Percentiles rank a stretch among this genome's conserved stretches.
Conservation (phyloP, 1,140 invertebrate species). For the Nilaparvata lugens region DNA sequence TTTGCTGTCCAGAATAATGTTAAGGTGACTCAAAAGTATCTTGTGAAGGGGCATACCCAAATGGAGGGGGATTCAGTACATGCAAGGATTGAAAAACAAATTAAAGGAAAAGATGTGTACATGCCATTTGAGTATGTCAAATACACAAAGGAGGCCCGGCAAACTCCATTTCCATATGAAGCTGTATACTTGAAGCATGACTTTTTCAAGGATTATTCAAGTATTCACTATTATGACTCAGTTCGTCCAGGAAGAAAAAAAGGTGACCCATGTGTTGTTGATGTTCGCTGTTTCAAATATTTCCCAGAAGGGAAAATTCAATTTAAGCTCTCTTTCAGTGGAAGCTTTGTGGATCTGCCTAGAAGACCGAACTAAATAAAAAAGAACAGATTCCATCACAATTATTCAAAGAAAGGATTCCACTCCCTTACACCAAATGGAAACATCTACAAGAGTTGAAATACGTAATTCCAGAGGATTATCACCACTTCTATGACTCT, state of each 20-base stretch:
- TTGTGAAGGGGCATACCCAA: conserved; percentile 34
- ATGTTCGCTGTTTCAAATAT: conserved; percentile 2
- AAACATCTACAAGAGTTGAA: conserved; percentile 1
- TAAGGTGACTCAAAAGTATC: conserved; percentile 32
- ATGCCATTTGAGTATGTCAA: conserved; percentile 23
- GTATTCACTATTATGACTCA: conserved; percentile 4
- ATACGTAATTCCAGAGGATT: conserved; percentile 1
- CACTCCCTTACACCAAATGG: too few species aligned
- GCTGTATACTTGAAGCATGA: background rate
- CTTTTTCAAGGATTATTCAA: conserved; percentile 7
- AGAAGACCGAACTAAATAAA: background rate
- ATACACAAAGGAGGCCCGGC: conserved; percentile 18
- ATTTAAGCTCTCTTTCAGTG: background rate
- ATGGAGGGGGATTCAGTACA: conserved; percentile 32
- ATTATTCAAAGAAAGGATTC: too few species aligned
- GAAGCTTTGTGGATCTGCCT: background rate
- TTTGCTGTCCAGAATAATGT: conserved; percentile 3
- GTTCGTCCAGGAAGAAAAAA: conserved; percentile 11
- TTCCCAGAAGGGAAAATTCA: background rate
- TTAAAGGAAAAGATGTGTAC: conserved; percentile 25
- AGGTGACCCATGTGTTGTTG: conserved; percentile 12
- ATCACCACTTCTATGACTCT: background rate
- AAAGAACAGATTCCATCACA: background rate
- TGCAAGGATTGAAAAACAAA: conserved; percentile 23
- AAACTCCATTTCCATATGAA: conserved; percentile 5